These are phyloP conservation scores for Mustelus asterias DNA, from an alignment of 2,113 vertebrate genomes.

Conservation along the genomic window DNA sequence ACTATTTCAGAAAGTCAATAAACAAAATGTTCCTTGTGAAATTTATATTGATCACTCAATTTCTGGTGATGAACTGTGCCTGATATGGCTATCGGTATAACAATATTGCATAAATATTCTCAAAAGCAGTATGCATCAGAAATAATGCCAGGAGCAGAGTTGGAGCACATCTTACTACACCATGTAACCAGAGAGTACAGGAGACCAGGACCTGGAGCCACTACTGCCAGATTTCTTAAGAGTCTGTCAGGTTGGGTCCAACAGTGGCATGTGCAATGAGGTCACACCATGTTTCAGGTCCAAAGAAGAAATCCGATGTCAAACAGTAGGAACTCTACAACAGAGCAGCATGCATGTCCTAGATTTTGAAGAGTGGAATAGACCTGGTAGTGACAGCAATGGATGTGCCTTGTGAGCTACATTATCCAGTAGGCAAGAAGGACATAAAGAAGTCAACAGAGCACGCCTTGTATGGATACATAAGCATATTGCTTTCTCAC, in stretches of 20 bases:
- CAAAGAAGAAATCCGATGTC: not conserved
- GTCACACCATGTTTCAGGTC: not conserved
- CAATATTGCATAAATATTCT: not conserved
- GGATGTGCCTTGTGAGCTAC: not conserved
- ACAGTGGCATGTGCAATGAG: not conserved
- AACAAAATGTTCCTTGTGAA: not conserved
- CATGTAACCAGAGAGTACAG: not conserved
- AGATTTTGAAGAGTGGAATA: not conserved
- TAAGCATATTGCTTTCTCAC: not conserved
- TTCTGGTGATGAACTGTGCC: not conserved
- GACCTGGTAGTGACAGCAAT: not conserved
- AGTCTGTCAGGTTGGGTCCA: not conserved
- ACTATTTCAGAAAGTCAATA: not conserved
- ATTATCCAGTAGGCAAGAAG: not conserved
- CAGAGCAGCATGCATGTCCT: not conserved
- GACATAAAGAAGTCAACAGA: not conserved
- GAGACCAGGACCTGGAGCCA: not conserved
- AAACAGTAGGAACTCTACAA: not conserved
- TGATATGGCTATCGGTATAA: not conserved
- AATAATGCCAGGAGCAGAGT: not conserved
- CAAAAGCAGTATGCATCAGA: not conserved
- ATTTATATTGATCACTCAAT: not conserved
- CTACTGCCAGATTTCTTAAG: not conserved
- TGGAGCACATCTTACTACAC: not conserved
- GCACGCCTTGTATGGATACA: not conserved